Base-by-base conservation (phyloP, 2,888 invertebrate genomes). In the Gymnocheta viridis region DNA sequence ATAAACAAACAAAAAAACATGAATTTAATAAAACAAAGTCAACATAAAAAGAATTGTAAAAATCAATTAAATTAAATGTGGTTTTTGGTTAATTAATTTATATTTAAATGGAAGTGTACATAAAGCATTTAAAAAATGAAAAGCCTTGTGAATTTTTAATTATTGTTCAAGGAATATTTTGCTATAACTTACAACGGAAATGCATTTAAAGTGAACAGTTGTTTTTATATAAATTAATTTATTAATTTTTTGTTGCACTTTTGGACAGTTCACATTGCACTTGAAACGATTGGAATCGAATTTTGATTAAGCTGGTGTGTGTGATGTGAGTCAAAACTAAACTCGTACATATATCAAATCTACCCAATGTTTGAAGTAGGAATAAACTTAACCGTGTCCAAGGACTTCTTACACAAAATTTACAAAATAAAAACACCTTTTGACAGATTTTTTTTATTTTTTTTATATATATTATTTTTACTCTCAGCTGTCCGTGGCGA, bases 41-140 rank as follows among this genome's bases (percentile, higher is more conserved):
- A n/a, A 51, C 60, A 78, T 69, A 62, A 74, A 70, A 67, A 72
- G 51, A 47, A 83, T 67, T 77, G 66, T 60, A 35, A 77, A 83
- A 83, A 77, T 72, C 80, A 83, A 83, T 77, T 80, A 83, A 80
- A 83, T 76, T 66, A 80, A 83, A 76, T 83, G 83, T 80, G 80
- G 83, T 83, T 80, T 83, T 67, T 76, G 70, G 56, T 83, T 83
- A 76, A 80, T 83, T 80, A 79, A 79, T 83, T 80, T 72, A 64
- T 69, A 83, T 83, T 66, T 79, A 66, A 83, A 80, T 83, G 76
- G 44, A 72, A 76, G 24, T 41, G 12, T 67, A 54, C 32, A 58
- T 22, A 27, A 32, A 76, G 58, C 6, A 69, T 27, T 27, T 35
- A 54, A 24, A 27, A 66, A 69, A 64, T 35, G n/a, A 19, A 47